Base-by-base conservation (phyloP, 2,888 invertebrate species). In the Rhagophthalmus giganteus region DNA sequence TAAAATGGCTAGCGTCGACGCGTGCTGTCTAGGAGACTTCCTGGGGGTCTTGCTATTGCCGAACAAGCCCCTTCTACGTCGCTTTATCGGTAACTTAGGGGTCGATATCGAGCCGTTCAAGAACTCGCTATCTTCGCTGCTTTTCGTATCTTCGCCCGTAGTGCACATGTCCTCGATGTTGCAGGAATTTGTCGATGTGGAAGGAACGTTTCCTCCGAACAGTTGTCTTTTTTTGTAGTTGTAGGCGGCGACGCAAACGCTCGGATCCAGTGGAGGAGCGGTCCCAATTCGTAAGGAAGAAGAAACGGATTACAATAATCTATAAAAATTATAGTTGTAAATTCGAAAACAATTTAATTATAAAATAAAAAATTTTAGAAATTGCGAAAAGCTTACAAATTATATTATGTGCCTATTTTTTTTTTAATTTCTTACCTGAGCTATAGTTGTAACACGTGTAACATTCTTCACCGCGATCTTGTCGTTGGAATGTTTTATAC, bases 11-110 rank as follows among this genome's bases (percentile, higher is more conserved):
- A 91, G 73, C 0, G 93, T 93, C 0, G 91, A 91, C 0, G 92
- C 92, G 68, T 93, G 92, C 69, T 92, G 92, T 12, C 93, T 78
- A 0, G 93, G 93, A 0, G 90, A 91, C 68, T 92, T 92, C 27
- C 93, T 77, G 0, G 91, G 88, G 53, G 83, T 85, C 16, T 77
- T 76, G 33, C 81, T 80, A 2, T 7, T 11, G 11, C 25, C 13
- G 9, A 34, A 12, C 15, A 34, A 24, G 11, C 28, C 14, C 35
- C 35, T 34, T 26, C 12, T 8, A 25, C 35, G 35, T n/a, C n/a
- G n/a, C n/a, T 24, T 35, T 11, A 35, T 7, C 8, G 20, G 20
- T 5, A 5, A 20, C 20, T 20, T 35, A 24, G 8, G 27, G 16
- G 27, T 13, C 4, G 20, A 24, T 12, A 33, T 2, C 25, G 12